Base-by-base conservation (phyloP, 2,888 invertebrate genomes). In the Epistrophe grossulariae region DNA sequence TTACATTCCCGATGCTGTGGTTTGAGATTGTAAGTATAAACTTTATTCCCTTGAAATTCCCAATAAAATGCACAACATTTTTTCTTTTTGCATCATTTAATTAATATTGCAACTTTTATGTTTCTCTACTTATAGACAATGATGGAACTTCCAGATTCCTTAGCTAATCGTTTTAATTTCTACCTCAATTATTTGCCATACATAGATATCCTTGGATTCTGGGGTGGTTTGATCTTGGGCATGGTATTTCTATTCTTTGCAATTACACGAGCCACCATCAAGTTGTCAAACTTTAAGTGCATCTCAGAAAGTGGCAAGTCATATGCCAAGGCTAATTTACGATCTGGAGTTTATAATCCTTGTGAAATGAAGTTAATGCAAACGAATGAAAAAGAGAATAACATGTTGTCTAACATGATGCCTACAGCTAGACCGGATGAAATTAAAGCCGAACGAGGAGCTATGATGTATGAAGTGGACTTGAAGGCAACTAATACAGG, bases 1-100 rank as follows among this genome's bases (percentile, higher is more conserved):
- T 96, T 91, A 95, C 96, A 13, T 93, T 97, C 5, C 98, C 98
- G 0, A 93, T 98, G 91, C 93, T 98, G 5, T 98, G 98, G 98
- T 97, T 97, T 89, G 97, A 98, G 94, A 97, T 97, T 91, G 98
- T 97, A 94, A 96, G 97, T 84, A 52, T 6, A 24, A 15, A 28
- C n/a, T n/a, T 7, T 8, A 35, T 19, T 52, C 0, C 13, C 52
- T 28, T 52, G 15, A 28, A 24, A 28, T 28, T n/a, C 28, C 28
- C 28, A 10, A 64, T 24, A 35, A 4, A 59, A 7, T 50, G 15
- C 19, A 71, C n/a, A 38, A 17, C 13, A 62, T 24, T 7, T 13
- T 7, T 62, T 50, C 31, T 3, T 7, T 50, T 17, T 2, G 1
- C 7, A 35, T 35, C 15, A 43, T 68, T 68, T 55, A 31, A 66